Evolutionary conservation across 2,888 invertebrate genomes (phyloP), one percentile per base, ranked within the genome.

Genomic region (Campoplex nolae): DNA sequence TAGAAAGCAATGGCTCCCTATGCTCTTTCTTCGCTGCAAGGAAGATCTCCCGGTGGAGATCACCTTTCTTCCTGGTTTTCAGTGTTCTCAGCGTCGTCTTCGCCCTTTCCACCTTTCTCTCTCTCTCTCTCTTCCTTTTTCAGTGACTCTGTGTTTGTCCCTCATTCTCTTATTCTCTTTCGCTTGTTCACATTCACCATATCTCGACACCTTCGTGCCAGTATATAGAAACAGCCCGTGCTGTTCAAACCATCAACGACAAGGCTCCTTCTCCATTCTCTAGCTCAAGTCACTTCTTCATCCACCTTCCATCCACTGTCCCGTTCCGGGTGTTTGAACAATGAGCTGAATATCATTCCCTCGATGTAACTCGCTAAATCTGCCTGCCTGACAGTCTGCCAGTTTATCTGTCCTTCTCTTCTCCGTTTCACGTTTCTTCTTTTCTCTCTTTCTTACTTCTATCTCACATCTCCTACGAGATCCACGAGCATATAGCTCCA

Each of bases 341-440:
- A 88, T 75, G 85, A 87, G 83, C 77, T 86, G 90, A 90, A 89
- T 90, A 91, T 90, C 90, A 90, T 90, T 89, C 89, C 85, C 87
- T 38, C 76, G 82, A 81, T 86, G 51, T 48, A 68, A 58, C 71
- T 56, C 75, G 38, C 18, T 67, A 32, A 32, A 32, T 62, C 62
- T 62, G 62, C 62, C 23, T 54, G 35, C 48, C 32, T 65, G 65
- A 35, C 67, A 18, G 67, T n/a, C 32, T 65, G 65, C 65, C 67
- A 18, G 67, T n/a, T 7, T n/a, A n/a, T 8, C 35, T 35, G 11
- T 73, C 54, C 35, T 51, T 35, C 35, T 35, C 16, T 54, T 35
- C 51, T 45, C 13, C 32, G 8, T 11, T 35, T 11, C 51, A 35
- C 16, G 51, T 51, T 11, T 32, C n/a, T 32, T 45, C 28, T 62